A percentile compares a stretch with the other conserved stretches of the same genome.
phyloP scores from a whole-genome alignment of 1,140 invertebrate genomes.

The Trachymyrmex cornetzi region DNA sequence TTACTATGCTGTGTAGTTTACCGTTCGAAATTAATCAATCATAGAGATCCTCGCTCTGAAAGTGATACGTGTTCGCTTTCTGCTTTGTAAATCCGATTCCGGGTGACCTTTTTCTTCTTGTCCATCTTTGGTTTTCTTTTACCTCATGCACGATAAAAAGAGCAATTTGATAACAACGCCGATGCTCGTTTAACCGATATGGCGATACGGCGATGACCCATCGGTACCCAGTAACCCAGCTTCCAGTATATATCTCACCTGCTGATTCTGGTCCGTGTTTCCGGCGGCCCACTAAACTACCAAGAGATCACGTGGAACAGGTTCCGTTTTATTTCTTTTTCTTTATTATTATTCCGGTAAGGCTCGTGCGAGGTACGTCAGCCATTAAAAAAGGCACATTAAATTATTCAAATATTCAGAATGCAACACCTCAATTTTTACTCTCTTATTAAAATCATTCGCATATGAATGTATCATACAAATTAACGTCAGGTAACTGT shows the following conservation, averaged over 20 bases:
- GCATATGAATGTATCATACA: neutral
- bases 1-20: neutral
- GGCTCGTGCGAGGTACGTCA: neutral
- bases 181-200: neutral
- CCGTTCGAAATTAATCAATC: neutral
- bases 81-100: conserved; percentile 31
- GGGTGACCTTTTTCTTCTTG: conserved; percentile 21
- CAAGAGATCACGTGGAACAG: conserved; percentile 74
- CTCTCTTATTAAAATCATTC: neutral
- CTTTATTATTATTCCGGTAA: neutral
- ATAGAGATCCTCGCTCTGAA: neutral
- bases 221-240: conserved; percentile 68
- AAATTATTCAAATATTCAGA: neutral
- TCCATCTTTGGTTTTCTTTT: neutral
- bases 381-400: neutral
- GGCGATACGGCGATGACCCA: neutral
- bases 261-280: neutral
- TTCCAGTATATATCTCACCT: conserved; percentile 67
- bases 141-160: neutral
- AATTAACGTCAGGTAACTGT: neutral
- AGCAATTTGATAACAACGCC: neutral
- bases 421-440: neutral
- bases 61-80: conserved; percentile 61
- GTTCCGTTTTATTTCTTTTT: conserved; percentile 68
- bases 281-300: conserved; percentile 75